Base-by-base conservation (phyloP, 2,113 vertebrate species). In the Dolichotis patagonum region DNA sequence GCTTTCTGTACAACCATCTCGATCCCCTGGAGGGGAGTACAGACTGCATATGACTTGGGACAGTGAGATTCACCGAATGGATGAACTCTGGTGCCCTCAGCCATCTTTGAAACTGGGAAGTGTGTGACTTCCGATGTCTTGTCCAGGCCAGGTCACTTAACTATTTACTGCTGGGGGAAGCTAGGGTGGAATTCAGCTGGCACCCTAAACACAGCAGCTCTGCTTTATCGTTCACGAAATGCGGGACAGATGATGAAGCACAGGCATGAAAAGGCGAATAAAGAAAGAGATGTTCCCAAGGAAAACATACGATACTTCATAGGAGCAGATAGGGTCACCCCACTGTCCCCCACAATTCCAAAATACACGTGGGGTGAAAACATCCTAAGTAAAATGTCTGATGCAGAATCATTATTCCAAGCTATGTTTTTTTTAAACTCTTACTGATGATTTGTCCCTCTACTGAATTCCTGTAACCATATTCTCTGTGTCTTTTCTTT, bases 251-350 rank as follows among this genome's bases (percentile, higher is more conserved):
- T n/a, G n/a, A n/a, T n/a, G 38, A 41, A 3, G 22, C 8, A 19
- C 7, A 41, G 1, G 20, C 19, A 24, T 22, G n/a, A 22, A 19
- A 8, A 71, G 0, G 8, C 22, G 19, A 11, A 8, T 41, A 3
- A 41, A n/a, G 9, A 71, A 71, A 71, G 26, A 13, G 52, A 13
- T 54, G 16, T 54, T 54, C 52, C 52, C 52, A 54, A 16, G 52
- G 52, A 54, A 16, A 54, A 54, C 52, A 54, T 54, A 54, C 14
- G 14, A 54, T 54, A 16, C 52, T 13, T 54, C 14, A 2, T 13
- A 54, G 52, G 13, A 54, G 16, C 52, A 54, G 52, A 13, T 54
- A 54, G 52, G 52, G 52, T 54, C 52, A 54, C 52, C 52, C 52
- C 52, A 56, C 54, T 56, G 54, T 17, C 17, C 4, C 16, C 54